phyloP scores from a whole-genome alignment of 2,888 invertebrate species.

The Julus scanicus region DNA sequence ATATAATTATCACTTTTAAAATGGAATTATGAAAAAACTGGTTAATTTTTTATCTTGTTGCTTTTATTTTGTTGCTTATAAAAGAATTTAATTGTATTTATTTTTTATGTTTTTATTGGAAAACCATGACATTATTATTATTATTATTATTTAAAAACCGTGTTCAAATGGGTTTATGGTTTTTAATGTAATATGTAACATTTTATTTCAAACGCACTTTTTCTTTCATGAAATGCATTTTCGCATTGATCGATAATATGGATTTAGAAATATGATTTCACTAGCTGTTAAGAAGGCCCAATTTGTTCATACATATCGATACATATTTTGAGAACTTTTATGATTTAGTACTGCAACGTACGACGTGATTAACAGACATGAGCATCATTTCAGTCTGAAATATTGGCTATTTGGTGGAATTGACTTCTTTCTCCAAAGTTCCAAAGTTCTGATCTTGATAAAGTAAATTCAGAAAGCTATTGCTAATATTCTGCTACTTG shows the following conservation, averaged over 20 bases:
- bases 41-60: slow-evolving; percentile 44
- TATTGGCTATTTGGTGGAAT: too few relatives aligned
- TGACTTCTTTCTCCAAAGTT: too few relatives aligned
- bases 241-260: neutral
- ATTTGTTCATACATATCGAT: neutral
- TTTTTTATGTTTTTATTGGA: slow-evolving; percentile 40
- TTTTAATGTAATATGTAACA: slow-evolving; percentile 43
- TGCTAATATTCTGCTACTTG: too few relatives aligned
- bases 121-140: slow-evolving; percentile 43
- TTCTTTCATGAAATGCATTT: slow-evolving; percentile 43
- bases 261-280: neutral
- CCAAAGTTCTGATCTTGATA: too few relatives aligned
- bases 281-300: neutral
- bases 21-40: neutral
- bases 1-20: slow-evolving; percentile 41
- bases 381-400: neutral
- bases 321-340: neutral
- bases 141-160: neutral
- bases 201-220: slow-evolving; percentile 15
- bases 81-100: slow-evolving; percentile 44
- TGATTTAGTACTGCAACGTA: neutral
- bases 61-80: slow-evolving; percentile 45
- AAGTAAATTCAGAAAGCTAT: too few relatives aligned
- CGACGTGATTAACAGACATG: neutral
- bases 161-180: slow-evolving; percentile 37